phyloP scores from a whole-genome alignment of 2,797 vertebrate species.

The Tarsius wallacei region DNA sequence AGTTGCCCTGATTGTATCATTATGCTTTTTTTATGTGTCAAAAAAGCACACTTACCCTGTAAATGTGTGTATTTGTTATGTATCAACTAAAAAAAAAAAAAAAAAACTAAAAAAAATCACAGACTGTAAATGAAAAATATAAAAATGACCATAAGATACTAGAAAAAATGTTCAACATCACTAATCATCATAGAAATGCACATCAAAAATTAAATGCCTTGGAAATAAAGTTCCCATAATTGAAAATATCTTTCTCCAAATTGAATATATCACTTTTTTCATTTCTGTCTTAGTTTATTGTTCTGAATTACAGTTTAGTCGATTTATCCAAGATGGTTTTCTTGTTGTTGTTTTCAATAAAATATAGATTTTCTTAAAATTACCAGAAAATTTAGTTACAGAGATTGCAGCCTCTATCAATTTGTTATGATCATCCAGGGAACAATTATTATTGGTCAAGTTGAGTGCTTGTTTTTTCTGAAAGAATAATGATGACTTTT shows the following conservation, averaged over 20 bases:
- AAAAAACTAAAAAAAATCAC: background rate
- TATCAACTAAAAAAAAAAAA: background rate
- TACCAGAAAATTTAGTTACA: background rate
- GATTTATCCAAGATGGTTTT: background rate
- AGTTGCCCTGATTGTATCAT: no score
- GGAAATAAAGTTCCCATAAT: background rate
- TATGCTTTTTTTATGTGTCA: background rate
- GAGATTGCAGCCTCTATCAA: background rate
- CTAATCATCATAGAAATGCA: background rate
- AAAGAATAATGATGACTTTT: conserved; percentile 18
- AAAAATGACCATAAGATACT: background rate
- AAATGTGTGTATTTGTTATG: background rate
- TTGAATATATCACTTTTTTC: background rate
- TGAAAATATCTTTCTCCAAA: background rate
- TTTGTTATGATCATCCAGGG: background rate
- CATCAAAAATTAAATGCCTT: background rate
- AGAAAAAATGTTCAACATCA: background rate
- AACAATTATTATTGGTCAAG: background rate
- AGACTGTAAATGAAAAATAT: background rate
- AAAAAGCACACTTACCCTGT: background rate
- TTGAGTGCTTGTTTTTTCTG: background rate
- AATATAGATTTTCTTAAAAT: background rate
- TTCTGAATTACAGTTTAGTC: background rate
- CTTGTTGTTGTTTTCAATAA: background rate
- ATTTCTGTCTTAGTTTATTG: background rate